These are phyloP conservation scores for Anguilla japonica DNA, from an alignment of 2,113 vertebrate genomes.

Conservation along the genomic window DNA sequence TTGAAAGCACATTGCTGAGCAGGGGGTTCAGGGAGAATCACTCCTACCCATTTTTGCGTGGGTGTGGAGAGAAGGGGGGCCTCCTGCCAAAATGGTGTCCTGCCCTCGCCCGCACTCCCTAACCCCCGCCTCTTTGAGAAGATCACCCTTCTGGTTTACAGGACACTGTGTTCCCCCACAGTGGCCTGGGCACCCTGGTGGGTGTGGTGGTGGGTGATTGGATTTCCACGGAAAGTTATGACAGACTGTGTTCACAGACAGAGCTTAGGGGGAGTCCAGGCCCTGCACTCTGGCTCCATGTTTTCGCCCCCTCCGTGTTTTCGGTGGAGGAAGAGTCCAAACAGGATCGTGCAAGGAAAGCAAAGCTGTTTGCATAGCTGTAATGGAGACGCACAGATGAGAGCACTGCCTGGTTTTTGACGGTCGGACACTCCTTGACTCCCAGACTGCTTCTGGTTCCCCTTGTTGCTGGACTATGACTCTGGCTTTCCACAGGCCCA, in stretches of 20 bases:
- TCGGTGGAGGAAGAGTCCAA: neutral
- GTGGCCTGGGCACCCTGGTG: neutral
- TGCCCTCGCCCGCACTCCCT: neutral
- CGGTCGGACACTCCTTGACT: conserved; percentile 2
- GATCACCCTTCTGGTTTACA: conserved; percentile 10
- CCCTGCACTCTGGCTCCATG: no score
- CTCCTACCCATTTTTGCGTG: conserved; percentile 59
- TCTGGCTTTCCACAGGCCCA: conserved; percentile 17
- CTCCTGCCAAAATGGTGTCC: neutral
- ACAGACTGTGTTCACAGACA: no score
- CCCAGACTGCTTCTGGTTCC: neutral
- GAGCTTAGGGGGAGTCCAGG: no score
- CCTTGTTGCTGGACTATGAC: conserved; percentile 8
- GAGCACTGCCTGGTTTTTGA: neutral
- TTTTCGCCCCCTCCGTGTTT: no score
- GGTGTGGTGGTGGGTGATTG: no score
- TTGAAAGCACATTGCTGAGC: conserved; percentile 88
- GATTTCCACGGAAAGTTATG: no score
- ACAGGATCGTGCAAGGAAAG: neutral
- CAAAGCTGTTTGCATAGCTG: neutral
- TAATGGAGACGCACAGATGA: neutral
- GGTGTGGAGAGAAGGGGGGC: conserved; percentile 34
- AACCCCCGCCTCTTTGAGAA: conserved; percentile 17
- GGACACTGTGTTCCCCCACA: neutral
- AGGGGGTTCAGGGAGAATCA: conserved; percentile 31